These are phyloP conservation scores for Characodon lateralis DNA, from an alignment of 2,797 vertebrate species.

Conservation along the genomic window DNA sequence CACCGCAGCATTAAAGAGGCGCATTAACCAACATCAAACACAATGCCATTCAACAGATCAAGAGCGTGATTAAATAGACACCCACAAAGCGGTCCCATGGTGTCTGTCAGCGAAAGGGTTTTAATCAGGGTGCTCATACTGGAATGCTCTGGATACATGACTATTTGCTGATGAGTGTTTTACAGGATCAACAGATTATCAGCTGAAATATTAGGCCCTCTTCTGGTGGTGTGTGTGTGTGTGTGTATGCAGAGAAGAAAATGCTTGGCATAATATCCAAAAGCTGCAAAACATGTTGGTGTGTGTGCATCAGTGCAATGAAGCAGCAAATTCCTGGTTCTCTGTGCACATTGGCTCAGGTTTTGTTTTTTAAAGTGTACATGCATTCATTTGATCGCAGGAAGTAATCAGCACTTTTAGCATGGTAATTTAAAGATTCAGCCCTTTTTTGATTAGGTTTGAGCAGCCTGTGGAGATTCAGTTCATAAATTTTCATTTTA, in stretches of 20 bases:
- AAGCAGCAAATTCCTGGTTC: constrained; percentile 50
- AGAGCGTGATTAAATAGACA: constrained; percentile 74
- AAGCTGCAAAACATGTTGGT: constrained; percentile 33
- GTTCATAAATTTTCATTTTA: constrained; percentile 43
- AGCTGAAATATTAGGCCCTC: constrained; percentile 22
- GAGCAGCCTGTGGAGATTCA: constrained; percentile 39
- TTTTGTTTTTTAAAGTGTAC: constrained; percentile 1
- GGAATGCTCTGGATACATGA: constrained; percentile 59
- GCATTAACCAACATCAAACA: constrained; percentile 74
- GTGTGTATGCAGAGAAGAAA: constrained; percentile 3
- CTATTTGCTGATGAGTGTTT: constrained; percentile 48
- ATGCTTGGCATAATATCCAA: background rate
- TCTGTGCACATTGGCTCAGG: constrained; percentile 35
- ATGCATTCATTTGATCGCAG: constrained; percentile 22
- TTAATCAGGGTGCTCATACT: constrained; percentile 59
- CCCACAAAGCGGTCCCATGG: constrained; percentile 64
- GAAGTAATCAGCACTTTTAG: constrained; percentile 53
- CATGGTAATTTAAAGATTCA: constrained; percentile 37
- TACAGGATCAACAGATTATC: constrained; percentile 55
- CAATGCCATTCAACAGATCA: constrained; percentile 73
- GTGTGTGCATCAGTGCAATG: constrained; percentile 32
- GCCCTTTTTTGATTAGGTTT: constrained; percentile 45
- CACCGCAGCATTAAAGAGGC: constrained; percentile 65
- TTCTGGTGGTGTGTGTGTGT: constrained; percentile 4
- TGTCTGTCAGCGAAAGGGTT: constrained; percentile 53